A percentile compares a stretch with the other conserved stretches of the same genome.
phyloP scores from a whole-genome alignment of 2,888 invertebrate genomes.

The Spicauda simplicius region DNA sequence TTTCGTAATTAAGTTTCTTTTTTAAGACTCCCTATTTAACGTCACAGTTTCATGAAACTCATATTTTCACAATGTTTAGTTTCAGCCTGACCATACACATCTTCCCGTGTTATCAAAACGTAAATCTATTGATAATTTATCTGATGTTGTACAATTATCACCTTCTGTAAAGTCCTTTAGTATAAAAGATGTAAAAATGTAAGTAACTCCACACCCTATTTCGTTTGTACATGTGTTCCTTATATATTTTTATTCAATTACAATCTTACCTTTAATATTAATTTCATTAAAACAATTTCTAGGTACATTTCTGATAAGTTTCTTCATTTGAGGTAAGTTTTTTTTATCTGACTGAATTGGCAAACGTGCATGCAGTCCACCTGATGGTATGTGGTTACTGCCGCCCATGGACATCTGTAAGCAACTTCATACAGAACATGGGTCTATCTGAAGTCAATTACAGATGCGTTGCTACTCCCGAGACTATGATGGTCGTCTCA shows the following conservation, averaged over 20 bases:
- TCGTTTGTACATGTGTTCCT: not conserved
- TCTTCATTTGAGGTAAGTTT: slow-evolving; percentile 43
- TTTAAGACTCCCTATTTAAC: no score
- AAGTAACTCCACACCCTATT: slow-evolving; percentile 6
- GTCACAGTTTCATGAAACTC: not conserved
- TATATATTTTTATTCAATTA: not conserved
- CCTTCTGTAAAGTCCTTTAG: slow-evolving; percentile 24
- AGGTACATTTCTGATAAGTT: slow-evolving; percentile 39
- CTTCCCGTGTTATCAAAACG: not conserved
- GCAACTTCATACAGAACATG: no score
- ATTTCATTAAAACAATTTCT: not conserved
- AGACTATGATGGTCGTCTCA: no score
- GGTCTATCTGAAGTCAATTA: no score
- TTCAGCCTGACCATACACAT: slow-evolving; percentile 14
- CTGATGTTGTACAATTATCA: slow-evolving; percentile 7
- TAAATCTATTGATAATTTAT: not conserved
- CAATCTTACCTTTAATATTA: not conserved
- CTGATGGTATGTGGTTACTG: no score
- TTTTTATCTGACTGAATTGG: no score
- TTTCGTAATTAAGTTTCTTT: no score
- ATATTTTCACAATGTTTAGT: not conserved
- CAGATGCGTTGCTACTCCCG: no score
- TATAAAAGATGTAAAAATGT: slow-evolving; percentile 41
- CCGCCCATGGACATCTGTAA: no score
- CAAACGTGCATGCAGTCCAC: no score